Conservation (phyloP, 2,888 invertebrate genomes). For the Heliothis peltigera region DNA sequence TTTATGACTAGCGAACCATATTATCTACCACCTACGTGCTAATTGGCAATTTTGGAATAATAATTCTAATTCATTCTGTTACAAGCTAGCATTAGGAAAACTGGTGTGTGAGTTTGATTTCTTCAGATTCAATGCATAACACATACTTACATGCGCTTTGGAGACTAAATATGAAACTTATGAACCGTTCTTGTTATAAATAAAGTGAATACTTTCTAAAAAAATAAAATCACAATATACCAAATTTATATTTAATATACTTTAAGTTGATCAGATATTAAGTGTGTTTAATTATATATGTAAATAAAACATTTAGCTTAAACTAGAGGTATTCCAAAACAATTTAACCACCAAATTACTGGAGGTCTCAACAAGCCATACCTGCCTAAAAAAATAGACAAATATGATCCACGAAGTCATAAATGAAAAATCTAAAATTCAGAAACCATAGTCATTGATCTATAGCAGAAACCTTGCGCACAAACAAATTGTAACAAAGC, state of each 20-base stretch:
- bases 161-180: no score
- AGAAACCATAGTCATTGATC: background rate
- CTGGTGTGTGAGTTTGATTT: background rate
- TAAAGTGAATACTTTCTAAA: no score
- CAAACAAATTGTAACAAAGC: constrained; percentile 10
- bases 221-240: no score
- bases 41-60: background rate
- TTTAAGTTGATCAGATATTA: no score
- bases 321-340: no score
- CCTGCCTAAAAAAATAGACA: background rate
- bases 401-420: background rate
- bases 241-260: no score
- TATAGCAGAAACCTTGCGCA: background rate
- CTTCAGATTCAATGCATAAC: background rate
- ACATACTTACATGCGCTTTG: no score
- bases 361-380: no score
- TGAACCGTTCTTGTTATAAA: no score
- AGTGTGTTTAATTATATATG: no score
- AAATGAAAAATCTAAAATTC: background rate
- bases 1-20: background rate
- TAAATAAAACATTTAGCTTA: no score
- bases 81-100: background rate
- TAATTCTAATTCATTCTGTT: background rate
- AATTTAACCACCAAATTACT: no score
- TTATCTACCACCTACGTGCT: background rate